Conservation (phyloP, 2,888 invertebrate genomes). For the Anoplius nigerrimus region DNA sequence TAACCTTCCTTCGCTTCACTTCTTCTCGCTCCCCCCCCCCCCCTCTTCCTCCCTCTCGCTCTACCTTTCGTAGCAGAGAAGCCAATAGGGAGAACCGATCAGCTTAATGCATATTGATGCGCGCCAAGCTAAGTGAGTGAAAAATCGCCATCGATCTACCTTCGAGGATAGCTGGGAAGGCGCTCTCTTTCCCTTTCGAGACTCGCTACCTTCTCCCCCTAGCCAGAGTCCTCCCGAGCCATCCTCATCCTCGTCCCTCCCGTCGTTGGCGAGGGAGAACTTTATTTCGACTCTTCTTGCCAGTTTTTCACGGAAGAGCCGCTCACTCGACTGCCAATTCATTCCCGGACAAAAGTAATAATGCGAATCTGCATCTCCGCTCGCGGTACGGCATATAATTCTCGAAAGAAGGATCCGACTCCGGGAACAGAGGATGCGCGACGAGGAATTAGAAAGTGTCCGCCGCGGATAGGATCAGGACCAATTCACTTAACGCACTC, state of each 20-base stretch:
- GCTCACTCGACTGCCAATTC: neutral
- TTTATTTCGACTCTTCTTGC: conserved; percentile 32
- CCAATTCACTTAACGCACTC: conserved; percentile 43
- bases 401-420: no score
- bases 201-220: no score
- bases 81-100: conserved; percentile 72
- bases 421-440: no score
- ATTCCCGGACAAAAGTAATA: neutral
- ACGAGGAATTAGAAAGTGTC: neutral
- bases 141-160: conserved; percentile 75
- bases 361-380: conserved; percentile 17
- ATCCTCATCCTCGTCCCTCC: conserved; percentile 16
- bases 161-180: conserved; percentile 48
- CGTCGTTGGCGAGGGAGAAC: neutral
- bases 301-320: neutral
- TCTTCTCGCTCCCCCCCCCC: conserved; percentile 11
- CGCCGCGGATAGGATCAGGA: neutral
- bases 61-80: conserved; percentile 56
- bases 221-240: no score
- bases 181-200: conserved; percentile 29
- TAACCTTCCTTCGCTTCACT: conserved; percentile 24
- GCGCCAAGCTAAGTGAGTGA: conserved; percentile 74
- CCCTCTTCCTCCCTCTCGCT: conserved; percentile 30
- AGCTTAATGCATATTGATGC: conserved; percentile 75
- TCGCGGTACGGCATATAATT: neutral